Evolutionary conservation across 1,140 invertebrate genomes (phyloP).

Genomic region (Dinoponera quadriceps): DNA sequence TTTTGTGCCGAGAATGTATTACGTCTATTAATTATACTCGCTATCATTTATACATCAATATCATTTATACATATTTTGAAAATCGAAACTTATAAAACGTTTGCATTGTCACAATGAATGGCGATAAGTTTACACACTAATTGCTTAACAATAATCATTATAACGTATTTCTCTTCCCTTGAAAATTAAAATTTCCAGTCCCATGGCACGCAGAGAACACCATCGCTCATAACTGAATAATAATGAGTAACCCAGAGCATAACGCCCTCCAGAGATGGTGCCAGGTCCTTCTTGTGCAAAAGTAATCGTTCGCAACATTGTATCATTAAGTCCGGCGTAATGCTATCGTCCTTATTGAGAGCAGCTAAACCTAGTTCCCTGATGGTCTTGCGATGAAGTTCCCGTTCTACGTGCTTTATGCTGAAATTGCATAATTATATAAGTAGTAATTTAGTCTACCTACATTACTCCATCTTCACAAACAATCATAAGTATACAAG

Average conservation of each 20-base stretch:
- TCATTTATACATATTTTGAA: neutral
- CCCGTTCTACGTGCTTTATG: constrained; percentile 92
- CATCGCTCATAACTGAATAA: constrained; percentile 96
- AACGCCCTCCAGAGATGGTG: constrained; percentile 84
- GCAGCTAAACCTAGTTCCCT: constrained; percentile 89
- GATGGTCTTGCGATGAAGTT: constrained; percentile 89
- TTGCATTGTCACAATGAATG: constrained; percentile 11
- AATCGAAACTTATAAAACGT: constrained; percentile 29
- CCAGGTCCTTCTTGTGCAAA: constrained; percentile 83
- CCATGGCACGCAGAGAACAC: constrained; percentile 96
- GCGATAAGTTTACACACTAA: neutral
- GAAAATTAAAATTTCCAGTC: constrained; percentile 90
- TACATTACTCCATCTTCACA: constrained; percentile 1
- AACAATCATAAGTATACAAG: constrained; percentile 8
- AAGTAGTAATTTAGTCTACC: constrained; percentile 3
- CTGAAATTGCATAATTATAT: constrained; percentile 84
- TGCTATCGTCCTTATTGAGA: constrained; percentile 95
- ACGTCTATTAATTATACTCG: neutral
- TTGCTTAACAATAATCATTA: constrained; percentile 12
- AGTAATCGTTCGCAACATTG: constrained; percentile 91
- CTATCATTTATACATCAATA: too few species aligned
- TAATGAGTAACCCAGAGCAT: constrained; percentile 94
- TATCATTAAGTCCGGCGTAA: constrained; percentile 96
- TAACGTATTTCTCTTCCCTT: constrained; percentile 10
- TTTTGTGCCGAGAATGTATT: too few species aligned